These are phyloP conservation scores for Stegana nigrithorax DNA, from an alignment of 2,888 invertebrate species.

Conservation along the genomic window DNA sequence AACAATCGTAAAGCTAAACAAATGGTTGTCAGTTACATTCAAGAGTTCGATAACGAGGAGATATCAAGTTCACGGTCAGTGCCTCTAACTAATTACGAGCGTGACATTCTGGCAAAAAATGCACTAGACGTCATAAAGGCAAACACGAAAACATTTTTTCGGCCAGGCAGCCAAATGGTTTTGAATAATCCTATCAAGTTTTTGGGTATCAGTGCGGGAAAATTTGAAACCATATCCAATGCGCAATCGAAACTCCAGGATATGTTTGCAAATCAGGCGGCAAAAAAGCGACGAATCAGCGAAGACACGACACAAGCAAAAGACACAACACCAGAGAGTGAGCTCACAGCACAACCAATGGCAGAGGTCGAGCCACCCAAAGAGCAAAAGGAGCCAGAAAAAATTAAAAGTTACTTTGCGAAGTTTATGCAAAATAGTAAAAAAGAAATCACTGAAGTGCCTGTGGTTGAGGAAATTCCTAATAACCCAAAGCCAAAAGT, in stretches of 20 bases:
- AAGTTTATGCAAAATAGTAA: conserved; percentile 41
- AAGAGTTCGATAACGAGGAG: conserved; percentile 71
- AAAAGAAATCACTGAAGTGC: conserved; percentile 11
- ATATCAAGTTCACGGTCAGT: conserved; percentile 76
- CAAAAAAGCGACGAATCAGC: conserved; percentile 51
- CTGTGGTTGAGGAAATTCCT: not conserved
- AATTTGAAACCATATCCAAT: conserved; percentile 76
- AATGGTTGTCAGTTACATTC: conserved; percentile 80
- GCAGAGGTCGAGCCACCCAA: conserved; percentile 23
- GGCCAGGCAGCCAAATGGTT: conserved; percentile 50
- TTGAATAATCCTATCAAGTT: conserved; percentile 74
- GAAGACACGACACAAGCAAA: conserved; percentile 32
- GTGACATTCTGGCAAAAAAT: conserved; percentile 75
- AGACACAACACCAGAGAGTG: not conserved
- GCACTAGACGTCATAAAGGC: conserved; percentile 78
- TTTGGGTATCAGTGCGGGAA: conserved; percentile 82
- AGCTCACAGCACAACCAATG: conserved; percentile 25
- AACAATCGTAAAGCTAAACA: conserved; percentile 83
- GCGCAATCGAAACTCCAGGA: conserved; percentile 72
- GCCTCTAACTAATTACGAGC: conserved; percentile 74
- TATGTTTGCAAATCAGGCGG: conserved; percentile 71
- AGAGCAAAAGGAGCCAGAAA: conserved; percentile 35
- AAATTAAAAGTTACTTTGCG: conserved; percentile 47
- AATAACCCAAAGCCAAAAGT: not conserved
- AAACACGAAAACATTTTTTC: conserved; percentile 68